Conservation (phyloP, 2,113 vertebrate species). For the Spermophilus dauricus region DNA sequence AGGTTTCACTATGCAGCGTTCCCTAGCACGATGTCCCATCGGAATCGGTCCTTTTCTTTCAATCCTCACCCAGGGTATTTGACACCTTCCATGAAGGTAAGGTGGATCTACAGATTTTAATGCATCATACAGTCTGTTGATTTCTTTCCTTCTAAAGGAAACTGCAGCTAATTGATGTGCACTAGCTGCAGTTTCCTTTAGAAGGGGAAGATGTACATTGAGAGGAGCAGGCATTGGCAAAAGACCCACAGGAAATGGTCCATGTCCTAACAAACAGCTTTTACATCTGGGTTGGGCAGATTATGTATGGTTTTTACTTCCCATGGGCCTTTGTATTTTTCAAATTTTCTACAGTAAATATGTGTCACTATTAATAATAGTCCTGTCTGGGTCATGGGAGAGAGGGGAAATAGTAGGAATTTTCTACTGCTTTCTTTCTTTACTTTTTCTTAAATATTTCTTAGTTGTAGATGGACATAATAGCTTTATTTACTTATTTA, state of each 20-base stretch:
- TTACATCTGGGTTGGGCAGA: neutral
- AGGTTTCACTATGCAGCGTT: conserved; percentile 92
- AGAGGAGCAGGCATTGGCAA: neutral
- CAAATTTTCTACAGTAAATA: neutral
- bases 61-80: conserved; percentile 91
- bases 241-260: neutral
- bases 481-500: too few relatives aligned
- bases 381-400: neutral
- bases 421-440: neutral
- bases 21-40: conserved; percentile 87
- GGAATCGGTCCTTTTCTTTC: conserved; percentile 93
- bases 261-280: neutral
- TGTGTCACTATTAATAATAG: neutral
- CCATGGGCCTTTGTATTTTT: neutral
- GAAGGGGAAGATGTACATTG: neutral
- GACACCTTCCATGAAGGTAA: conserved; percentile 95
- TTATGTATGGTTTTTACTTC: neutral
- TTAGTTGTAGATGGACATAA: too few relatives aligned
- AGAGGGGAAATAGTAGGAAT: neutral
- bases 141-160: neutral
- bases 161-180: neutral
- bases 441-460: too few relatives aligned
- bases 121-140: too few relatives aligned
- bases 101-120: neutral
- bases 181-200: neutral